Conservation (phyloP, 2,113 vertebrate genomes). For the Hippocampus barbouri region DNA sequence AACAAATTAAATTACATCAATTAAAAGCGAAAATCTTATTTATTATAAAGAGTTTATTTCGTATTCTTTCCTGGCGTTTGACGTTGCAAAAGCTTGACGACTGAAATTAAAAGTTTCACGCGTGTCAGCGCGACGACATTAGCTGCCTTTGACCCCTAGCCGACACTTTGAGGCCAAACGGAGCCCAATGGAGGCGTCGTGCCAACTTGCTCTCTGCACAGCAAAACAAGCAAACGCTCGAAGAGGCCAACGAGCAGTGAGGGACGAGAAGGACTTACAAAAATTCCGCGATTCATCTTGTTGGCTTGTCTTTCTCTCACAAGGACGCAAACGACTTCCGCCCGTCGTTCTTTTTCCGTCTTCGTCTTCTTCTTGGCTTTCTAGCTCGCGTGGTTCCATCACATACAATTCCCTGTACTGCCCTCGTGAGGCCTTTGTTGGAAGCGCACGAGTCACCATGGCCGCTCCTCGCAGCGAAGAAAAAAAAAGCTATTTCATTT, state of each 20-base stretch:
- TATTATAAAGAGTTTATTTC: no score
- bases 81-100: background rate
- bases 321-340: conserved; percentile 46
- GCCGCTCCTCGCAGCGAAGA: background rate
- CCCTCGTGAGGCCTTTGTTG: background rate
- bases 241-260: rapidly evolving
- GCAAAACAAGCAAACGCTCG: rapidly evolving
- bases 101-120: background rate
- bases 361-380: conserved; percentile 11
- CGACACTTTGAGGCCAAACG: background rate
- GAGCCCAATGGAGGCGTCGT: background rate
- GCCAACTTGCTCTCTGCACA: rapidly evolving
- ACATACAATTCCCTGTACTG: background rate
- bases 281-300: conserved; percentile 51
- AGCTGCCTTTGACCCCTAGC: conserved; percentile 32
- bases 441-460: background rate
- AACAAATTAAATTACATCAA: no score
- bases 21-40: no score
- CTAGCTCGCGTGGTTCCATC: background rate
- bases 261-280: conserved; percentile 24
- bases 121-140: background rate
- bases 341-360: background rate
- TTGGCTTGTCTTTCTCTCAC: conserved; percentile 2
- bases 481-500: background rate
- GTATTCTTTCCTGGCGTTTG: background rate